Percentiles rank a stretch among this genome's conserved stretches.
Conservation (phyloP, 2,888 invertebrate genomes). For the Bellardia pandia region DNA sequence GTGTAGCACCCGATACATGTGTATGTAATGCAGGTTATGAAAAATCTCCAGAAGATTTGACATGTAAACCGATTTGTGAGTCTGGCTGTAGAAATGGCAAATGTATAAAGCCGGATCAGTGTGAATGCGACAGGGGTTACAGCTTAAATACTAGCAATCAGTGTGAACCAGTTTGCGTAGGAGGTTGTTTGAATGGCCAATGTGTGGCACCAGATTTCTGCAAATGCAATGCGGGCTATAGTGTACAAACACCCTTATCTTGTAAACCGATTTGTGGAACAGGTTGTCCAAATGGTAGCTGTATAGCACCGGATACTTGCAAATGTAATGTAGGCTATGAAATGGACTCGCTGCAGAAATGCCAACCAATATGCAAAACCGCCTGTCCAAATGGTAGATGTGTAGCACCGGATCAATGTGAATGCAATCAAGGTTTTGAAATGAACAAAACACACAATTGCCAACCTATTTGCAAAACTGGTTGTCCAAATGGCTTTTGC, state of each 20-base stretch:
- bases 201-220: slow-evolving; percentile 86
- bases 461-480: slow-evolving; percentile 42
- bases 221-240: slow-evolving; percentile 86
- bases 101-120: slow-evolving; percentile 78
- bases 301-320: slow-evolving; percentile 88
- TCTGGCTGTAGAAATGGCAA: slow-evolving; percentile 76
- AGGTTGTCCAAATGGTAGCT: slow-evolving; percentile 83
- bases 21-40: slow-evolving; percentile 68
- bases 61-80: slow-evolving; percentile 79
- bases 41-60: background rate
- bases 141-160: slow-evolving; percentile 69
- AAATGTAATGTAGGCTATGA: slow-evolving; percentile 87
- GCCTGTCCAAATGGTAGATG: slow-evolving; percentile 78
- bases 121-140: slow-evolving; percentile 77
- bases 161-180: slow-evolving; percentile 79
- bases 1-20: slow-evolving; percentile 69
- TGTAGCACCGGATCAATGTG: slow-evolving; percentile 77
- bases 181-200: slow-evolving; percentile 79
- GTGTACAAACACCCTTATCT: slow-evolving; percentile 78
- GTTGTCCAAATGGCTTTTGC: slow-evolving; percentile 76
- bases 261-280: slow-evolving; percentile 79
- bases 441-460: slow-evolving; percentile 40
- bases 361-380: slow-evolving; percentile 79
- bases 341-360: slow-evolving; percentile 60
- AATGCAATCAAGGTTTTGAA: slow-evolving; percentile 75